Conservation (phyloP, 2,888 invertebrate genomes). For the Xestia xanthographa region DNA sequence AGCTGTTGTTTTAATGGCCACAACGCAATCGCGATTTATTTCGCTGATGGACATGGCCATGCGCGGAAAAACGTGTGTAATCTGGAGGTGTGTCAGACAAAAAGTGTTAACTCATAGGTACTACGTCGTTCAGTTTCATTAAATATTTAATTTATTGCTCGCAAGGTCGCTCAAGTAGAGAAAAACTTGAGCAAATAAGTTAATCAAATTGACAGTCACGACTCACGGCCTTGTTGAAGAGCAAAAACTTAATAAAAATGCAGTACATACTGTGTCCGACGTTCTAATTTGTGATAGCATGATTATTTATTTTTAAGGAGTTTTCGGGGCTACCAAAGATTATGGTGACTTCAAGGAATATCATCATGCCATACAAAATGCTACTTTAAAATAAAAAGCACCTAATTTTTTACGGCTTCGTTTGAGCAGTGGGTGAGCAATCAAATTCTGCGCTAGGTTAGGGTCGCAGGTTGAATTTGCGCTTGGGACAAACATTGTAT, state of each 20-base stretch:
- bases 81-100: constrained; percentile 48
- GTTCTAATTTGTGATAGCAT: constrained; percentile 17
- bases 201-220: constrained; percentile 14
- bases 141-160: constrained; percentile 1
- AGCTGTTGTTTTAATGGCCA: constrained; percentile 12
- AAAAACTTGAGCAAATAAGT: constrained; percentile 39
- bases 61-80: constrained; percentile 16
- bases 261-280: neutral
- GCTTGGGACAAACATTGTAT: neutral
- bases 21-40: constrained; percentile 1
- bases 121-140: constrained; percentile 19
- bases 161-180: constrained; percentile 27
- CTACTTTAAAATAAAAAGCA: no score
- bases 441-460: neutral
- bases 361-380: neutral
- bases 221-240: constrained; percentile 3
- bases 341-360: neutral
- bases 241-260: neutral
- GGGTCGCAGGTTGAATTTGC: neutral
- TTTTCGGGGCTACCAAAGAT: neutral
- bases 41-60: constrained; percentile 1
- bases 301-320: neutral
- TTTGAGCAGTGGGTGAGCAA: neutral
- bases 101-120: neutral
- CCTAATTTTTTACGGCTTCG: neutral